These are phyloP conservation scores for Lutjanus argentimaculatus DNA, from an alignment of 2,797 vertebrate genomes.

Conservation along the genomic window DNA sequence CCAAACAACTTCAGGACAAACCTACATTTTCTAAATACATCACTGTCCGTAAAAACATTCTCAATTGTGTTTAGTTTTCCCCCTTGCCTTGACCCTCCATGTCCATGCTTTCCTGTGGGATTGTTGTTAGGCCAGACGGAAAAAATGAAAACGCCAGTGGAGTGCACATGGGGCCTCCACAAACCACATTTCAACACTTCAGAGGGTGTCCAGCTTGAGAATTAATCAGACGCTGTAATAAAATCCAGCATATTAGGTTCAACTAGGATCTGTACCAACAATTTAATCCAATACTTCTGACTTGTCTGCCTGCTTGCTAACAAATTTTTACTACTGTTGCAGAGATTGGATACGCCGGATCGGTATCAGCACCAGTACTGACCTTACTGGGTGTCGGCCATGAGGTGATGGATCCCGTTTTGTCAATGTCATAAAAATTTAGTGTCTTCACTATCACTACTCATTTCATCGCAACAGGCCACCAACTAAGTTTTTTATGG, in stretches of 20 bases:
- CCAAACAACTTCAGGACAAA: neutral
- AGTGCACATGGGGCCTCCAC: constrained; percentile 59
- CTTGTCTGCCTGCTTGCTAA: neutral
- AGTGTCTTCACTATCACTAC: neutral
- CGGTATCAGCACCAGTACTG: neutral
- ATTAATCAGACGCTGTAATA: constrained; percentile 61
- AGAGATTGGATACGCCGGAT: neutral
- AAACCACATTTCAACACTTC: constrained; percentile 62
- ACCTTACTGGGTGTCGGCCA: neutral
- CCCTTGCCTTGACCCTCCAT: constrained; percentile 60
- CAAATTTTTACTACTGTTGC: constrained; percentile 15
- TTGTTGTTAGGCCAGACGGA: constrained; percentile 70
- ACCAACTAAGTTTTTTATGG: neutral
- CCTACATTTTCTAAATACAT: constrained; percentile 6
- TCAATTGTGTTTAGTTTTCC: constrained; percentile 52
- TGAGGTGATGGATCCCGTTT: neutral
- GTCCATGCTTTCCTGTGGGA: constrained; percentile 65
- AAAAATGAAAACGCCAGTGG: constrained; percentile 69
- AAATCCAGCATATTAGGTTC: constrained; percentile 39
- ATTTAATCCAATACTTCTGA: constrained; percentile 9
- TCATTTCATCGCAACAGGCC: neutral
- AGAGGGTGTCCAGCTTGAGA: constrained; percentile 55
- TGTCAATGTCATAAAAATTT: neutral
- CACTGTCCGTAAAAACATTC: constrained; percentile 2
- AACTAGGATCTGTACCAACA: constrained; percentile 4